Percentiles rank a stretch among this genome's conserved stretches.
Conservation (phyloP, 2,797 vertebrate genomes). For the Benthosema pterotum region DNA sequence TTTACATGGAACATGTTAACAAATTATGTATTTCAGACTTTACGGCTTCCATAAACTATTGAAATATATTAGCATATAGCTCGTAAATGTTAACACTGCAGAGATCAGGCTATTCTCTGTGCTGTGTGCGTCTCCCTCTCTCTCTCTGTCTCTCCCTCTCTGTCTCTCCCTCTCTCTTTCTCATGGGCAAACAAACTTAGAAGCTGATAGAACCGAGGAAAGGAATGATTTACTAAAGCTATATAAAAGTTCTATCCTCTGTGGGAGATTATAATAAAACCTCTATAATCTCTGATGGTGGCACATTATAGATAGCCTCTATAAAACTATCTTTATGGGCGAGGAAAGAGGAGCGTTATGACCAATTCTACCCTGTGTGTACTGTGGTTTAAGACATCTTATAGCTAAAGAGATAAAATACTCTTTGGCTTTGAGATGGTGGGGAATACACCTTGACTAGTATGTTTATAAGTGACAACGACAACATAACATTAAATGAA, state of each 20-base stretch:
- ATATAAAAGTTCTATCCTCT: constrained; percentile 77
- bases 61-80: constrained; percentile 78
- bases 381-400: constrained; percentile 52
- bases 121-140: constrained; percentile 25
- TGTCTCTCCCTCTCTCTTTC: not conserved
- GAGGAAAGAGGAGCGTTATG: constrained; percentile 57
- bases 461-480: constrained; percentile 11
- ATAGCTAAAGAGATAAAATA: constrained; percentile 54
- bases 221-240: constrained; percentile 80
- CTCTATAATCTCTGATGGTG: constrained; percentile 74
- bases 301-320: constrained; percentile 78
- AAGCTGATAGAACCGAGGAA: constrained; percentile 47
- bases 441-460: not conserved
- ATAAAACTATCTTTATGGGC: constrained; percentile 82
- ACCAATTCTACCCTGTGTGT: constrained; percentile 45
- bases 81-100: constrained; percentile 75
- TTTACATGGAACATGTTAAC: constrained; percentile 78
- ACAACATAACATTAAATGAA: no score
- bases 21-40: constrained; percentile 83
- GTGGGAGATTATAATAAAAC: constrained; percentile 76
- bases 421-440: constrained; percentile 47
- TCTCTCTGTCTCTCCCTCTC: constrained; percentile 18
- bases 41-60: constrained; percentile 84
- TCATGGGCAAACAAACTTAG: constrained; percentile 45
- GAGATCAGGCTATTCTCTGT: constrained; percentile 12